phyloP scores from a whole-genome alignment of 2,113 vertebrate species.

The Ivindomyrus marchei region DNA sequence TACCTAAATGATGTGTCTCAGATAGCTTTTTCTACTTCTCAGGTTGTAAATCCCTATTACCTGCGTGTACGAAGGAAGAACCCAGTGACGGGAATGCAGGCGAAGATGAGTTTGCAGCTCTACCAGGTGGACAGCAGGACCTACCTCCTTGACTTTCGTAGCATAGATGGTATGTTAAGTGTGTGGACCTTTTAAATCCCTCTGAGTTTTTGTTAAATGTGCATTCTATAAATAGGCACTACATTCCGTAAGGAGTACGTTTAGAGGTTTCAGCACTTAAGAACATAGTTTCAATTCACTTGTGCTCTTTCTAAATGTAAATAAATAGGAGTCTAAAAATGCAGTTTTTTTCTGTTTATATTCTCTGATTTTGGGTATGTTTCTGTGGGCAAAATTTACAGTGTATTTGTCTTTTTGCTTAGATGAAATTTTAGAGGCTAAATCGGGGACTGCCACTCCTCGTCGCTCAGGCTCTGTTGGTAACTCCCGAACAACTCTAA shows the following conservation, averaged over 20 bases:
- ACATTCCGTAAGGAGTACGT: neutral
- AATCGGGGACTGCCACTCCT: conserved; percentile 86
- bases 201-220: neutral
- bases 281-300: neutral
- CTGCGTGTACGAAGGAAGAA: conserved; percentile 91
- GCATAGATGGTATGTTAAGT: conserved; percentile 83
- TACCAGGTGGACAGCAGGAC: conserved; percentile 98
- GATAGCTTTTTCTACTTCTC: neutral
- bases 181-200: neutral
- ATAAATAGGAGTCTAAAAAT: neutral
- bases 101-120: conserved; percentile 96
- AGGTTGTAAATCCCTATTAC: conserved; percentile 97
- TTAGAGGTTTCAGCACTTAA: neutral
- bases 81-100: conserved; percentile 81
- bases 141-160: conserved; percentile 93
- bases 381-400: neutral
- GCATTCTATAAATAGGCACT: neutral
- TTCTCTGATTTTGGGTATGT: neutral
- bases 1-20: neutral
- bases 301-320: neutral
- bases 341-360: neutral
- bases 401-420: conserved; percentile 17
- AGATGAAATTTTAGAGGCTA: conserved; percentile 88
- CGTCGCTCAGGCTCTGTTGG: conserved; percentile 86
- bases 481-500: conserved; percentile 76